A percentile compares a stretch with the other conserved stretches of the same genome.
Evolutionary conservation across 2,888 invertebrate genomes (phyloP).

Genomic region (Drosophila siamana): DNA sequence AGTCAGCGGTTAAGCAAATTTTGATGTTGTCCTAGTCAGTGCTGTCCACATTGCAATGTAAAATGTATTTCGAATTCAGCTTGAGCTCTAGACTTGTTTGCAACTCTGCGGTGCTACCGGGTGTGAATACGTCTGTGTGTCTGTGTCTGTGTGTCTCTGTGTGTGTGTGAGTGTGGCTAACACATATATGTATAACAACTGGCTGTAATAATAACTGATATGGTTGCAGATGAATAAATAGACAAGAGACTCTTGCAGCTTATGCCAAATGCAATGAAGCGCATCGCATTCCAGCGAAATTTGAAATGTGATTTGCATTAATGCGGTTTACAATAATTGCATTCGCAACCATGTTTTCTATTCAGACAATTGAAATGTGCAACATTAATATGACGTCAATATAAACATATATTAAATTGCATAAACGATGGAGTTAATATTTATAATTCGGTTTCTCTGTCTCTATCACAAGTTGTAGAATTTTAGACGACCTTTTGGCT

Average conservation of each 20-base stretch:
- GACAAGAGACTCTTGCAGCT: neutral
- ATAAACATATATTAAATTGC: neutral
- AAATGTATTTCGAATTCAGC: conserved; percentile 2
- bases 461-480: neutral
- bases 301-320: conserved; percentile 21
- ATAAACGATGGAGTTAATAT: neutral
- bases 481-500: too few relatives aligned
- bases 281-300: conserved; percentile 14
- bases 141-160: conserved; percentile 4
- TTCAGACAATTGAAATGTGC: neutral
- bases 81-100: neutral
- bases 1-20: conserved; percentile 29
- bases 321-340: conserved; percentile 5
- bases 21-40: conserved; percentile 2
- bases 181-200: too few relatives aligned
- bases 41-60: neutral
- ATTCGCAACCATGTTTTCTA: neutral
- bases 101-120: neutral
- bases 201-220: conserved; percentile 18
- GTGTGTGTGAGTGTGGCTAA: too few relatives aligned
- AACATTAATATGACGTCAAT: neutral
- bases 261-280: conserved; percentile 1
- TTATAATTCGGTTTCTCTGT: neutral
- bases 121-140: neutral
- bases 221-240: conserved; percentile 6